Percentiles rank a stretch among this genome's conserved stretches.
Conservation (phyloP, 2,797 vertebrate species). For the Steatocranus sp. region DNA sequence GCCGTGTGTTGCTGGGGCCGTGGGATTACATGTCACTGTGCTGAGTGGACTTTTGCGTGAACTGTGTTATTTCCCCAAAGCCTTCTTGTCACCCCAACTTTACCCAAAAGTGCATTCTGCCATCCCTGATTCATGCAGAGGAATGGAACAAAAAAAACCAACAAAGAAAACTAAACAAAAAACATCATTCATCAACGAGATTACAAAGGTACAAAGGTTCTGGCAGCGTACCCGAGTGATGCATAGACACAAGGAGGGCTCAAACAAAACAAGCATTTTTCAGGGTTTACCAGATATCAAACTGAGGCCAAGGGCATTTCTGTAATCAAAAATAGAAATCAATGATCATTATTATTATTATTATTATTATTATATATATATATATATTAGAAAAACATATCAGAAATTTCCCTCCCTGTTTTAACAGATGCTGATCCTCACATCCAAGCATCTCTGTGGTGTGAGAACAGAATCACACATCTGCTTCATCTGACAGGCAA, state of each 20-base stretch:
- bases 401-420: neutral
- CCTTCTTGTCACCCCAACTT: slow-evolving; percentile 10
- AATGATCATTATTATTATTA: slow-evolving; percentile 33
- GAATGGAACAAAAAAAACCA: neutral
- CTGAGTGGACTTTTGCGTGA: slow-evolving; percentile 39
- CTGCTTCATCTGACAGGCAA: slow-evolving; percentile 19
- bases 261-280: slow-evolving; percentile 14
- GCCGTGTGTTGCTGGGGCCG: neutral
- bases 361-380: slow-evolving; percentile 22
- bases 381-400: slow-evolving; percentile 39
- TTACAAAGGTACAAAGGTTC: neutral
- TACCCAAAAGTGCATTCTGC: slow-evolving; percentile 42
- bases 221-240: slow-evolving; percentile 11
- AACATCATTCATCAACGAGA: neutral
- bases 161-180: neutral
- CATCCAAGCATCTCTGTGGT: neutral
- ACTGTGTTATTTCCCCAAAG: slow-evolving; percentile 16
- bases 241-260: slow-evolving; percentile 57
- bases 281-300: slow-evolving; percentile 13
- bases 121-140: slow-evolving; percentile 59
- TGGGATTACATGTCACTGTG: slow-evolving; percentile 37
- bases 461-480: neutral
- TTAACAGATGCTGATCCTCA: neutral
- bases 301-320: neutral
- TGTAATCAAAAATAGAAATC: slow-evolving; percentile 50